Conservation (phyloP, 30 jellyfish, hydroid and myxozoan genomes). For the Turritopsis dohrnii region DNA sequence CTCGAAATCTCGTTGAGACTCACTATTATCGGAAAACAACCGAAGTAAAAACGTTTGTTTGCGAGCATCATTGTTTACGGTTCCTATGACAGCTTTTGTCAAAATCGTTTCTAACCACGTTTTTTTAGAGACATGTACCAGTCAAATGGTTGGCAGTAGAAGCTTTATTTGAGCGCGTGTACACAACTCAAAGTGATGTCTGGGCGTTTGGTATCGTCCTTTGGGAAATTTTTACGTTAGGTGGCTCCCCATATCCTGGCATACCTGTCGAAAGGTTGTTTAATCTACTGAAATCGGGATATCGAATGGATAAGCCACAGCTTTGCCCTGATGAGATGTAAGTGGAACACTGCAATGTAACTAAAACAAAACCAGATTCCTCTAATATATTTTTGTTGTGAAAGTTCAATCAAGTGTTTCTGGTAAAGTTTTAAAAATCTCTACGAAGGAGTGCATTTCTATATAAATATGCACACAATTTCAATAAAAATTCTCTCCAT, state of each 20-base stretch:
- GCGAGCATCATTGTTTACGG: neutral
- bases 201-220: constrained; percentile 93
- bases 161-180: constrained; percentile 88
- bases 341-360: constrained; percentile 14
- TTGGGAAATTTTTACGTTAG: constrained; percentile 91
- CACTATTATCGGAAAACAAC: constrained; percentile 83
- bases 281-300: constrained; percentile 70
- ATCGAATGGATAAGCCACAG: constrained; percentile 82
- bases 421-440: too few species aligned
- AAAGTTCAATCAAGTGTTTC: too few species aligned
- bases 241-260: constrained; percentile 97
- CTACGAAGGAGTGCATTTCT: too few species aligned
- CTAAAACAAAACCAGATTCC: neutral
- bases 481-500: too few species aligned
- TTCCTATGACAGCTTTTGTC: neutral
- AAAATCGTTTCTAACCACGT: too few species aligned
- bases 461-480: too few species aligned
- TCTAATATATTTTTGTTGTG: too few species aligned
- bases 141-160: constrained; percentile 96
- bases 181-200: constrained; percentile 94
- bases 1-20: constrained; percentile 67
- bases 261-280: constrained; percentile 76
- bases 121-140: constrained; percentile 80
- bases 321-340: constrained; percentile 71
- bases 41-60: constrained; percentile 36